Base-by-base conservation (phyloP, 1,140 invertebrate species). In the Leucophenga varia region DNA sequence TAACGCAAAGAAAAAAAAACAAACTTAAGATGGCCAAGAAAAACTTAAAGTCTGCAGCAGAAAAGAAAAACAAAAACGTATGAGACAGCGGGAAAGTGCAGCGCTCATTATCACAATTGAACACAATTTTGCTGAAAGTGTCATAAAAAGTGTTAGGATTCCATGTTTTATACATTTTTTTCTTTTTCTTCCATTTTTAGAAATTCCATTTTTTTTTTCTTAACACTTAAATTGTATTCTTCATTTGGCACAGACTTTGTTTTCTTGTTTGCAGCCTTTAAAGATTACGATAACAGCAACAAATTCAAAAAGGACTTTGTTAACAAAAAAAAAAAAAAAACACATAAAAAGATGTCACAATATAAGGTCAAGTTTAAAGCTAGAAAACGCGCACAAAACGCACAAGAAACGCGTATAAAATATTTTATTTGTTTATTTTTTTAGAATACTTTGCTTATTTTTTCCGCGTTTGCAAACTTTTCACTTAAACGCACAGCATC, bases 121-220 rank as follows among this genome's bases (percentile, higher is more conserved):
- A 67, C 55, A 67, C 22, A 25, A 61, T 63, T 67, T 59, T 59
- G 63, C 36, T 59, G 61, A 65, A 67, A 61, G 63, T 65, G 61
- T 57, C 40, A 59, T n/a, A n/a, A n/a, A n/a, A 56, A 34, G 53
- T 43, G 61, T 67, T 65, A 57, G 40, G 30, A 17, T n/a, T 30
- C n/a, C n/a, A 8, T 30, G 7, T 30, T 30, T 30, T 30, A 8
- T 30, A n/a, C 25, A 8, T 30, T n/a, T 30, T 8, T 30, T 7
- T 8, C n/a, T 30, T 30, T n/a, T n/a, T 30, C n/a, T 30, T 30
- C n/a, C 25, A 7, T 7, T 30, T 30, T 8, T 8, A 30, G 25
- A 30, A 30, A n/a, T 30, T 30, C 25, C 7, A 7, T 30, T 30
- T 30, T n/a, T 7, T 30, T 30, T 8, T 30, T 30, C 7, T 8